Conservation (phyloP, 2,888 invertebrate species). For the Hydroisotoma schaefferi region DNA sequence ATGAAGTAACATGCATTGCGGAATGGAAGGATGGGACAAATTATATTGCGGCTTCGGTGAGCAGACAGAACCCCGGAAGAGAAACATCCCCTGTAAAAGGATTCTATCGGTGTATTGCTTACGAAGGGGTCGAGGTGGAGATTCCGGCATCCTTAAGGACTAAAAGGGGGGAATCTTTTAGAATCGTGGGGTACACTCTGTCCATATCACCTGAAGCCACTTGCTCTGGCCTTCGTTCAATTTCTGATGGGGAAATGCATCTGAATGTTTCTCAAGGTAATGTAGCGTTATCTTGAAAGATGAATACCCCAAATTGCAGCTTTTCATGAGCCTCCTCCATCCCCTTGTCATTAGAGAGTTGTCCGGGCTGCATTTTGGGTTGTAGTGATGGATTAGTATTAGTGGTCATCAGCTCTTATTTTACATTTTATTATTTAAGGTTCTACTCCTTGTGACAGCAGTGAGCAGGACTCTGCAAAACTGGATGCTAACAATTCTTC, state of each 20-base stretch:
- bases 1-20: constrained; percentile 21
- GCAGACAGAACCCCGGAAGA: neutral
- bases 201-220: constrained; percentile 12
- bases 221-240: constrained; percentile 13
- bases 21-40: constrained; percentile 19
- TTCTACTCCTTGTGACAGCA: too few species aligned
- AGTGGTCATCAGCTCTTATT: too few species aligned
- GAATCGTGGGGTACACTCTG: neutral
- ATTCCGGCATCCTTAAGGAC: too few species aligned
- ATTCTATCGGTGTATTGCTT: constrained; percentile 20
- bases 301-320: too few species aligned
- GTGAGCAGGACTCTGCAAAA: too few species aligned
- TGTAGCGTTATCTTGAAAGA: neutral
- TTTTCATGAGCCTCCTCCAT: too few species aligned
- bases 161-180: too few species aligned
- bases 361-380: neutral
- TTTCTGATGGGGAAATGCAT: constrained; percentile 10
- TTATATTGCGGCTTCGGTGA: constrained; percentile 17
- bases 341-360: too few species aligned
- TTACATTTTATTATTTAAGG: too few species aligned
- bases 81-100: neutral
- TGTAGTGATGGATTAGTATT: neutral
- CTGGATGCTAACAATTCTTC: too few species aligned
- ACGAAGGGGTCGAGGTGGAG: neutral
- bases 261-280: neutral